These are phyloP conservation scores for Pentalonia nigronervosa DNA, from an alignment of 1,140 invertebrate genomes.

Conservation along the genomic window DNA sequence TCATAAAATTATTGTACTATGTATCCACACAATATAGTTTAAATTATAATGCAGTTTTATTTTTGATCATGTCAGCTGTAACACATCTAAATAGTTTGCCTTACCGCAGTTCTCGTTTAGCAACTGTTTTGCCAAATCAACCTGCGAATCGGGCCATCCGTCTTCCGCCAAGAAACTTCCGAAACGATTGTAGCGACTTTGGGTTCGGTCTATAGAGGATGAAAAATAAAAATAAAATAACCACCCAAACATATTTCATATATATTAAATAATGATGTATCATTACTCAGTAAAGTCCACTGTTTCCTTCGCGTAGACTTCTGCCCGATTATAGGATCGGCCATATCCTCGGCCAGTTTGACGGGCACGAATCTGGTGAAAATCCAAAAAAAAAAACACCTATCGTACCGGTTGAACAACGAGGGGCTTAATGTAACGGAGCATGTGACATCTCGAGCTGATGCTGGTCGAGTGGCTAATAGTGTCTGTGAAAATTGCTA, in stretches of 20 bases:
- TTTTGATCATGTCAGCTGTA: too few relatives aligned
- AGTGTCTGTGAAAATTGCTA: not conserved
- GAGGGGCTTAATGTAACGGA: not conserved
- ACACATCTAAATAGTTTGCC: constrained; percentile 22
- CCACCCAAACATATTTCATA: not conserved
- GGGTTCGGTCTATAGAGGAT: constrained; percentile 2
- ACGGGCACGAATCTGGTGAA: not conserved
- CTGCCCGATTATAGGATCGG: constrained; percentile 29
- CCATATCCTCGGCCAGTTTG: constrained; percentile 40
- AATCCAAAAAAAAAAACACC: not conserved
- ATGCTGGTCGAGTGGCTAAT: not conserved
- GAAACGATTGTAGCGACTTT: constrained; percentile 62
- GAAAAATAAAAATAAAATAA: not conserved
- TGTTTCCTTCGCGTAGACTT: constrained; percentile 51
- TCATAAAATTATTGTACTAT: too few relatives aligned
- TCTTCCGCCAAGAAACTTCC: constrained; percentile 79
- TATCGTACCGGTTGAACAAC: not conserved
- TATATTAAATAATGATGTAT: not conserved
- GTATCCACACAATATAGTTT: too few relatives aligned
- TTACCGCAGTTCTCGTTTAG: constrained; percentile 75
- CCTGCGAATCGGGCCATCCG: constrained; percentile 81
- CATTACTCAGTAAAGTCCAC: constrained; percentile 36
- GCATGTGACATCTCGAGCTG: not conserved
- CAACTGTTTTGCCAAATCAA: constrained; percentile 78
- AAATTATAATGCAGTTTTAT: too few relatives aligned